phyloP scores from a whole-genome alignment of 2,888 invertebrate genomes.

The Laothoe populi region DNA sequence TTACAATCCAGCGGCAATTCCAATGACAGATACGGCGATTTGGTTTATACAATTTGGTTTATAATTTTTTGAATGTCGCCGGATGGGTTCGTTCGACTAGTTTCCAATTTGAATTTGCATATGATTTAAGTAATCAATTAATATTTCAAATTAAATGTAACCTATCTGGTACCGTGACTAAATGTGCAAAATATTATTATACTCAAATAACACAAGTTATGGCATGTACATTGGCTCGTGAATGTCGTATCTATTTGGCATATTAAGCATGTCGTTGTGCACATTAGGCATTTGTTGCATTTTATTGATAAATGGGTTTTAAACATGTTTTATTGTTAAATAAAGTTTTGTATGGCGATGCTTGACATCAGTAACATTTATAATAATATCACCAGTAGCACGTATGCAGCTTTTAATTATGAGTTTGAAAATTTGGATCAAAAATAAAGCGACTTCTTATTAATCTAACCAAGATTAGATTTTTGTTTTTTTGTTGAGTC shows the following conservation, averaged over 20 bases:
- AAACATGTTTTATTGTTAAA: too few relatives aligned
- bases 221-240: background rate
- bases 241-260: background rate
- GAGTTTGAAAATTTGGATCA: too few relatives aligned
- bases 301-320: too few relatives aligned
- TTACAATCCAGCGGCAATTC: too few relatives aligned
- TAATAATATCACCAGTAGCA: too few relatives aligned
- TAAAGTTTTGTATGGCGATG: too few relatives aligned
- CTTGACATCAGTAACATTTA: too few relatives aligned
- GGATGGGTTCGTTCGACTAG: background rate
- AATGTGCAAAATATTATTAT: background rate
- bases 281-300: background rate
- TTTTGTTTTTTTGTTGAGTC: too few relatives aligned
- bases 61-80: background rate
- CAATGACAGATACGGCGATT: background rate
- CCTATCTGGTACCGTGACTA: constrained; percentile 5
- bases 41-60: background rate
- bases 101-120: background rate
- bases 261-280: background rate
- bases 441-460: too few relatives aligned
- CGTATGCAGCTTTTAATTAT: too few relatives aligned
- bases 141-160: constrained; percentile 4
- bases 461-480: too few relatives aligned
- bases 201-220: background rate
- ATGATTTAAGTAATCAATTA: background rate